Base-by-base conservation (phyloP, 2,888 invertebrate genomes). In the Agrotis segetum region DNA sequence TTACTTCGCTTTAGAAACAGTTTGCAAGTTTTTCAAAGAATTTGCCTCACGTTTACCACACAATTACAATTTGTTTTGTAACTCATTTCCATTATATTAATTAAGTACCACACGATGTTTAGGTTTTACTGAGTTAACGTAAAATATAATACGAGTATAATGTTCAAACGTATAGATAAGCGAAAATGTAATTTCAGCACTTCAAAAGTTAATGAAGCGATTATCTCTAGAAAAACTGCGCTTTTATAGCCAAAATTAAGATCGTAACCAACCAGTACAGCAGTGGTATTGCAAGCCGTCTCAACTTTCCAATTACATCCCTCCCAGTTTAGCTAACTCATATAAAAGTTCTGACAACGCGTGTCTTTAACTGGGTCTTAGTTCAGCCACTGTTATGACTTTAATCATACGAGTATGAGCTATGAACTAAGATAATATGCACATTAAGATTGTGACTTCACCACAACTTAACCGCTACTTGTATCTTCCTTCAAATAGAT, bases 261-360 rank as follows among this genome's bases (percentile, higher is more conserved):
- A 85, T 89, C 89, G 85, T 91, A 90, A 93, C 90, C 85, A 85
- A 84, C 81, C 69, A 87, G 82, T 84, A 85, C 80, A 84, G 83
- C 70, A 58, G 29, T 68, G 86, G 84, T 88, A 88, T 89, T 89
- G 89, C 90, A 89, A 75, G 87, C 89, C 89, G 89, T 91, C 92
- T 94, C 90, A 88, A 93, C 92, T 94, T 95, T 95, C 94, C 95
- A 95, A 96, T 95, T 95, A 95, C 93, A 95, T 93, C 92, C 91
- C 92, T 90, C 92, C 89, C 86, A 93, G 91, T 93, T 94, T 89
- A 92, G 91, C 91, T 89, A 95, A 94, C 93, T 95, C 93, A 91
- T 93, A 95, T 95, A 95, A 95, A 96, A 96, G 92, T 95, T 96
- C 87, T 88, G 89, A 91, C 90, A 89, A 86, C 91, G 88, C 88